Evolutionary conservation across 2,113 vertebrate species (phyloP).

Genomic region (Monarcha castaneiventris): DNA sequence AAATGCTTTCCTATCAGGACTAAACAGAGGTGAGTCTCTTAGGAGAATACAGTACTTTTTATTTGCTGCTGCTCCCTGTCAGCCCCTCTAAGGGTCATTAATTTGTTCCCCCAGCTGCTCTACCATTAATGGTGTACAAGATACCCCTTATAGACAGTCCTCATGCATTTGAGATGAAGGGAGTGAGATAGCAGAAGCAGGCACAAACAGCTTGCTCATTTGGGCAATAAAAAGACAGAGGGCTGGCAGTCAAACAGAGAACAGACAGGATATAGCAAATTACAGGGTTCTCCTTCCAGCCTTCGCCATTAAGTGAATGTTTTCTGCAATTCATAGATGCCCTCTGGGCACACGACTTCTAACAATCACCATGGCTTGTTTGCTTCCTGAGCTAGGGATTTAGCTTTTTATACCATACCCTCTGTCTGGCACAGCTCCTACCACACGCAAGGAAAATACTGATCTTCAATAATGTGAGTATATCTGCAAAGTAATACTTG

Average conservation of each 20-base stretch:
- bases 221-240: slow-evolving; percentile 61
- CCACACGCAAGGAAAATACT: background rate
- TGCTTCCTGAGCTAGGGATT: slow-evolving; percentile 50
- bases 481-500: background rate
- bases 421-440: background rate
- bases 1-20: background rate
- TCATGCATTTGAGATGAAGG: slow-evolving; percentile 40
- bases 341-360: slow-evolving; percentile 44
- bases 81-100: background rate
- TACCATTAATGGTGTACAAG: background rate
- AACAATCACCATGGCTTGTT: slow-evolving; percentile 39
- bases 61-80: slow-evolving; percentile 27
- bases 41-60: background rate
- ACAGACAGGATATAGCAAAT: slow-evolving; percentile 61
- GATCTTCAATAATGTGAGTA: background rate
- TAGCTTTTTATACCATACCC: background rate
- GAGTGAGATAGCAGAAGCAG: slow-evolving; percentile 19
- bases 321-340: slow-evolving; percentile 47
- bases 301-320: slow-evolving; percentile 21
- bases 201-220: slow-evolving; percentile 42
- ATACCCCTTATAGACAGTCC: background rate
- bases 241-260: slow-evolving; percentile 49
- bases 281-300: slow-evolving; percentile 33
- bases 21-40: background rate
- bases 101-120: background rate